Percentiles rank a stretch among this genome's conserved stretches.
Evolutionary conservation across 2,113 vertebrate species (phyloP).

Genomic region (Axis porcinus): DNA sequence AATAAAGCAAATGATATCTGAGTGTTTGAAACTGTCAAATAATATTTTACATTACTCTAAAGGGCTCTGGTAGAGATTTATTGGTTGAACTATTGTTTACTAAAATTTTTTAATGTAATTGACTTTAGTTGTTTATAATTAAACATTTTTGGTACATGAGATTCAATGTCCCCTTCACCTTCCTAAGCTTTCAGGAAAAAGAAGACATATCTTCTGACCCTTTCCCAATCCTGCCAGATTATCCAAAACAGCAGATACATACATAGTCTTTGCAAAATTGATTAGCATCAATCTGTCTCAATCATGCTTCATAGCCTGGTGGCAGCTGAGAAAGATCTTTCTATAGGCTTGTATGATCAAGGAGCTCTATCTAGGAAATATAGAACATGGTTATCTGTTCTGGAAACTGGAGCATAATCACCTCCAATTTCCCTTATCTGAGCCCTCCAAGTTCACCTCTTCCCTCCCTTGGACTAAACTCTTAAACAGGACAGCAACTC

Average conservation of each 20-base stretch:
- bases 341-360: not conserved
- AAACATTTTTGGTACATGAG: not conserved
- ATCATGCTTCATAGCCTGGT: not conserved
- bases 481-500: not conserved
- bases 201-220: not conserved
- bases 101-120: not conserved
- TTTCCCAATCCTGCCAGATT: not conserved
- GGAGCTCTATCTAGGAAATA: not conserved
- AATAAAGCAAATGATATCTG: constrained; percentile 44
- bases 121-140: not conserved
- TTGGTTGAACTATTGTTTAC: not conserved
- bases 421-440: not conserved
- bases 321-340: not conserved
- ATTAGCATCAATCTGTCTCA: not conserved
- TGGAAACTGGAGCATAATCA: not conserved
- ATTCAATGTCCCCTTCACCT: not conserved
- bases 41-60: not conserved
- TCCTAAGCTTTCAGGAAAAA: not conserved
- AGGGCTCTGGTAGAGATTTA: not conserved
- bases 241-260: not conserved
- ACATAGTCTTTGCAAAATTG: not conserved
- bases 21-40: constrained; percentile 19
- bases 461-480: not conserved
- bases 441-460: not conserved
- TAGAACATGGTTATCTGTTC: not conserved